Base-by-base conservation (phyloP, 1,140 invertebrate genomes). In the Hetaerina americana region DNA sequence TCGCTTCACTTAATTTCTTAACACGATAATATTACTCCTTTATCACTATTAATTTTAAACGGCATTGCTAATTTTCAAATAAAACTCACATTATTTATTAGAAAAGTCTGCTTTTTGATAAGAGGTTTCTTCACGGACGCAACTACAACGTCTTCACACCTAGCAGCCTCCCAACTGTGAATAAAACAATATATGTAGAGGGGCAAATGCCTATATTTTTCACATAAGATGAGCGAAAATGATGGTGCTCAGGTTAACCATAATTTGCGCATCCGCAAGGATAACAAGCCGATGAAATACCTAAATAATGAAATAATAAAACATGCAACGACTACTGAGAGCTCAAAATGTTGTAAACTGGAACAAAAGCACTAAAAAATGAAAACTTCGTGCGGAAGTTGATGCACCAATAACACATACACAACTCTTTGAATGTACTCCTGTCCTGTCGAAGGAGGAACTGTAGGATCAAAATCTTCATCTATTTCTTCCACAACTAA, bases 391-490 rank as follows among this genome's bases (percentile, higher is more conserved):
- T n/a, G n/a, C n/a, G n/a, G n/a, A n/a, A n/a, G n/a, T n/a, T n/a
- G n/a, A n/a, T n/a, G n/a, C n/a, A n/a, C 57, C 18, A 73, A 69
- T 22, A 31, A 70, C 70, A 78, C 76, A 78, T 79, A 86, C 85
- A 85, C 78, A 18, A 86, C 85, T 75, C 84, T 78, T 77, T 84
- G 81, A 3, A 87, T 80, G 71, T 87, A 87, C 73, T 87, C 85
- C 75, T 84, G 83, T 5, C 85, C 85, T 3, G 83, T 82, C 3
- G 80, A 76, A n/a, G 85, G 84, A 31, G 84, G 84, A 25, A 80
- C 71, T 68, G 79, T 79, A 0, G 84, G 72, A 76, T 86, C 81
- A 73, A 86, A 79, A 66, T 85, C 77, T n/a, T 82, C 79, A 40
- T 82, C 79, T 3, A 82, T 74, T 25, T 81, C 75, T 27, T 80